Evolutionary conservation across 2,797 vertebrate species (phyloP), one percentile per base, ranked within the genome.

Genomic region (Ptychobarbus kaznakovi): DNA sequence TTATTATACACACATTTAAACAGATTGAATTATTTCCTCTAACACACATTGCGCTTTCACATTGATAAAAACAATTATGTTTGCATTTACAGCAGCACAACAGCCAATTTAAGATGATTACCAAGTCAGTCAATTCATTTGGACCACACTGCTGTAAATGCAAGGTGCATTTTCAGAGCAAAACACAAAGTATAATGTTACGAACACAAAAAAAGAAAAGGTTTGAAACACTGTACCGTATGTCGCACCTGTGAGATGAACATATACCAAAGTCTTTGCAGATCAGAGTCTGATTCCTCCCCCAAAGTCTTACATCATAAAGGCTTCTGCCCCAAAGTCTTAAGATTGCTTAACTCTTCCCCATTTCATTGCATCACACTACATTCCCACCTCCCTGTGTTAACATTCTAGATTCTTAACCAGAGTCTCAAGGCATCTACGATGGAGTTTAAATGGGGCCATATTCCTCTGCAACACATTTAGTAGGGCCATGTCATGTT

Each of bases 301-400:
- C 97, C 96, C 95, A 96, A 94, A 96, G 97, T 96, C 95, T 96
- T 96, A 97, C 94, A 93, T 93, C 94, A 94, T 94, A 94, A 87
- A 89, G 86, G 81, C 81, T 86, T 89, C 89, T 70, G 51, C 78
- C 87, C 51, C 81, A 90, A 89, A 93, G 89, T 90, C 89, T 87
- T 87, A 88, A 76, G 85, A 78, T 89, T 90, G 91, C 40, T 94
- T 94, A 92, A 92, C 91, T 92, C 94, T 92, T 88, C 93, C 92
- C 88, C 90, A 84, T 91, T 91, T 93, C 90, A 90, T 86, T 91
- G 93, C 91, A 93, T 90, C 93, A 91, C 86, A 93, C 90, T 92
- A 90, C 77, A 66, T 80, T 89, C 87, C 69, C 74, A 74, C 86
- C 78, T 87, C 87, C 87, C 78, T 78, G 83, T 63, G 32, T 74